These are phyloP conservation scores for Stigmatopora nigra DNA, from an alignment of 2,113 vertebrate genomes.

Conservation along the genomic window DNA sequence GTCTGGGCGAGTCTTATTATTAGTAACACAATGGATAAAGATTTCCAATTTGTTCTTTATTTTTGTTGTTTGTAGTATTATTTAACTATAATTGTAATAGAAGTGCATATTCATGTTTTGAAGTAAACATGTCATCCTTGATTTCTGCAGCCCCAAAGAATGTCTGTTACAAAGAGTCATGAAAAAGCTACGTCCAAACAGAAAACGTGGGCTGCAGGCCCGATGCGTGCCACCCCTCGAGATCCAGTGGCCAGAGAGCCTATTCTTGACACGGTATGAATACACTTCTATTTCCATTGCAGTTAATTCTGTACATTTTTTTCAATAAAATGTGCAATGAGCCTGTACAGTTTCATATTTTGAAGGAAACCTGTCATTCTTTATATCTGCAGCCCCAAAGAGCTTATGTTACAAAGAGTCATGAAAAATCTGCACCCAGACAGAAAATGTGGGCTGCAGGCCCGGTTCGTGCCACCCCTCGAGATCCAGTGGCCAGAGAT, in stretches of 20 bases:
- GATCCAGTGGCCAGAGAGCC: constrained; percentile 42
- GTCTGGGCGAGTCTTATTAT: neutral
- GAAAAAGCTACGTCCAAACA: constrained; percentile 34
- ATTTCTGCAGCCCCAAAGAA: constrained; percentile 59
- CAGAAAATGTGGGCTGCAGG: constrained; percentile 47
- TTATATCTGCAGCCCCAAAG: constrained; percentile 56
- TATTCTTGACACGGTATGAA: constrained; percentile 55
- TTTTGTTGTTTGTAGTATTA: no score
- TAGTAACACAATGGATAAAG: no score
- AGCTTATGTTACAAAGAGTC: constrained; percentile 61
- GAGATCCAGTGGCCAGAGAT: constrained; percentile 37
- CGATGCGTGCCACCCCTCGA: constrained; percentile 28
- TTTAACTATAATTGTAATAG: no score
- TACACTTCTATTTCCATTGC: neutral
- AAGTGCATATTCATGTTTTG: neutral
- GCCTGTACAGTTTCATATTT: neutral
- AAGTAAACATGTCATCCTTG: neutral
- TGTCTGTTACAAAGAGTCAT: constrained; percentile 58
- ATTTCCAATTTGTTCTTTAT: no score
- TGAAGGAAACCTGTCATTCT: neutral
- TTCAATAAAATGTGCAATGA: no score
- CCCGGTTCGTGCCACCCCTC: constrained; percentile 26
- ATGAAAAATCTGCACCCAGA: constrained; percentile 27
- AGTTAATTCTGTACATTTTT: neutral
- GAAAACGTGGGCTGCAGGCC: constrained; percentile 43